Conservation (phyloP, 2,797 vertebrate genomes). For the Ataeniobius toweri region DNA sequence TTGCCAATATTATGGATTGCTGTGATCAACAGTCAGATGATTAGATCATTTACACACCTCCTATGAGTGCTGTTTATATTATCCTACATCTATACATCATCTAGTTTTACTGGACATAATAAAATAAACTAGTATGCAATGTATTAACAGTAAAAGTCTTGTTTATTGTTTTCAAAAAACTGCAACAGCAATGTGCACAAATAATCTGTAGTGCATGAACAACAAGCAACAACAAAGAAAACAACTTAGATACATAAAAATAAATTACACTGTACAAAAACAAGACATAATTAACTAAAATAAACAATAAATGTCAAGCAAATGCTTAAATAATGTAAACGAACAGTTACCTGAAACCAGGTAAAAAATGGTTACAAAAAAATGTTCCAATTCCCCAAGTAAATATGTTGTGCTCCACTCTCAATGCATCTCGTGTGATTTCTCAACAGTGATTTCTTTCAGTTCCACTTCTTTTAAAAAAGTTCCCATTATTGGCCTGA, state of each 20-base stretch:
- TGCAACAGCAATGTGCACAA: neutral
- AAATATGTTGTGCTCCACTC: neutral
- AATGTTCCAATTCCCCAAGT: neutral
- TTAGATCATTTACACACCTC: too few relatives aligned
- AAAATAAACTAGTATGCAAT: neutral
- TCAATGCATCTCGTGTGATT: neutral
- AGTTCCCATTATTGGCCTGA: constrained; percentile 15
- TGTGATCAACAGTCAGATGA: too few relatives aligned
- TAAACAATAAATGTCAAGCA: neutral
- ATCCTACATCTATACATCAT: too few relatives aligned
- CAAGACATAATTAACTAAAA: neutral
- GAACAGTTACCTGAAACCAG: neutral
- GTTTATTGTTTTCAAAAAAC: neutral
- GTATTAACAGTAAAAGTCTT: neutral
- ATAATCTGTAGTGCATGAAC: neutral
- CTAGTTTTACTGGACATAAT: too few relatives aligned
- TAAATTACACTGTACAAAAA: neutral
- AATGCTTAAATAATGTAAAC: neutral
- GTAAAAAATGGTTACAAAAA: too few relatives aligned
- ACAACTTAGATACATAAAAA: neutral
- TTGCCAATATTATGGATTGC: too few relatives aligned
- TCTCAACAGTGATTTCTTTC: neutral
- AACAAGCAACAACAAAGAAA: neutral
- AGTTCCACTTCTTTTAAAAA: constrained; percentile 44
- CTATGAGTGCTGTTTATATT: too few relatives aligned